Evolutionary conservation across 2,888 invertebrate species (phyloP).

Genomic region (Catocala sponsa): DNA sequence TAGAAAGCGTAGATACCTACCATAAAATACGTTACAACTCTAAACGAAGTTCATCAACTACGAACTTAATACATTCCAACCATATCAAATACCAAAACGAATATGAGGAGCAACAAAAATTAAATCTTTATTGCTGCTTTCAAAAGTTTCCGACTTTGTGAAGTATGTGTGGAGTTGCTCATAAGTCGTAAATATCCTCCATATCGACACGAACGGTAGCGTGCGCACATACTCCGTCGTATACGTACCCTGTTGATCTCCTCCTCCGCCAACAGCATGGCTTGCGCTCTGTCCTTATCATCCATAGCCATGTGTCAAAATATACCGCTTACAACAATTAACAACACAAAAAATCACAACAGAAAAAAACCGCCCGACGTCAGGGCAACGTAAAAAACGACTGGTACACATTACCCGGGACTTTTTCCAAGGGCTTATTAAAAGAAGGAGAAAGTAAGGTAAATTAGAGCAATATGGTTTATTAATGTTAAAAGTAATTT

Average conservation of each 20-base stretch:
- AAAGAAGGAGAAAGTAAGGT: slow-evolving; percentile 84
- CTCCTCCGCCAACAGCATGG: slow-evolving; percentile 78
- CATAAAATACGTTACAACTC: no score
- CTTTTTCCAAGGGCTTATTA: slow-evolving; percentile 83
- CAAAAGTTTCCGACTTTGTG: slow-evolving; percentile 37
- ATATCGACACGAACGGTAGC: slow-evolving; percentile 41
- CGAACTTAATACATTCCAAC: slow-evolving; percentile 1
- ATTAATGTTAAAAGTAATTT: slow-evolving; percentile 86
- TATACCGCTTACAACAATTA: slow-evolving; percentile 50
- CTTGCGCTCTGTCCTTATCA: slow-evolving; percentile 64
- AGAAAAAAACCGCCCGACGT: slow-evolving; percentile 77
- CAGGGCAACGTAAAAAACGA: slow-evolving; percentile 84
- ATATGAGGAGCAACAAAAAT: slow-evolving; percentile 24
- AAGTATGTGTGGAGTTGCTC: slow-evolving; percentile 41
- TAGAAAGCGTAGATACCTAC: no score
- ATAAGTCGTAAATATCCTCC: slow-evolving; percentile 34
- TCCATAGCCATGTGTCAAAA: slow-evolving; percentile 60
- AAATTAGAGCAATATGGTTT: slow-evolving; percentile 86
- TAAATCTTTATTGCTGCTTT: slow-evolving; percentile 31
- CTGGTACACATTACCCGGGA: slow-evolving; percentile 80
- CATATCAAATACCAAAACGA: slow-evolving; percentile 14
- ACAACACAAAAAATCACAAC: slow-evolving; percentile 51
- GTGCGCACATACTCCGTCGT: slow-evolving; percentile 41
- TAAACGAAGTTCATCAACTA: no score
- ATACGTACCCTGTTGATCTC: slow-evolving; percentile 75